phyloP scores from a whole-genome alignment of 2,113 vertebrate species.

The Zosterops hypoxanthus region DNA sequence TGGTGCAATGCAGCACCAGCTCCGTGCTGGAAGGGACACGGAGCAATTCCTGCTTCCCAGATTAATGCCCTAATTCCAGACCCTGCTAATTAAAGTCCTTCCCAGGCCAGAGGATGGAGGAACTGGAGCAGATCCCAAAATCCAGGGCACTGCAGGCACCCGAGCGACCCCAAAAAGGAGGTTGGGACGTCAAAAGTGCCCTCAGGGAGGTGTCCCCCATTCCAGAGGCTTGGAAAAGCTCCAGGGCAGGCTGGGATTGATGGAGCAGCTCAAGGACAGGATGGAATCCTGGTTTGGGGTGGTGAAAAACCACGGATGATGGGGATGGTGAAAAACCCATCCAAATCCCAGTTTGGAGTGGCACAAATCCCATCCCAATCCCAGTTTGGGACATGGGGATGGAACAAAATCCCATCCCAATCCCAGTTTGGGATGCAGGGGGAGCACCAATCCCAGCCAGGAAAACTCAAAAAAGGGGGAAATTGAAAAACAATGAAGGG shows the following conservation, averaged over 20 bases:
- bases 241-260: not conserved
- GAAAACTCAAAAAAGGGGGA: not conserved
- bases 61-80: not conserved
- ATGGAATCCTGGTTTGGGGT: not conserved
- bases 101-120: not conserved
- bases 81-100: not conserved
- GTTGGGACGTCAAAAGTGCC: not conserved
- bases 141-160: rapidly evolving
- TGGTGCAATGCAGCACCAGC: not conserved
- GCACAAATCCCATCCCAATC: not conserved
- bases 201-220: not conserved
- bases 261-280: not conserved
- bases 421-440: not conserved
- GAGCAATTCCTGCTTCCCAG: not conserved
- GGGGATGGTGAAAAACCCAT: too few relatives aligned
- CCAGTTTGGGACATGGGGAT: not conserved
- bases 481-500: not conserved
- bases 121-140: not conserved
- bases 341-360: not conserved
- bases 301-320: too few relatives aligned
- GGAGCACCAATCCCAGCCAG: not conserved
- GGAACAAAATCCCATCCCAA: not conserved
- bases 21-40: rapidly evolving
- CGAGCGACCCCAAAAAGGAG: not conserved
- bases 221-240: not conserved